phyloP scores from a whole-genome alignment of 37 sponge, comb jelly and placozoan genomes.

The Spongilla lacustris region DNA sequence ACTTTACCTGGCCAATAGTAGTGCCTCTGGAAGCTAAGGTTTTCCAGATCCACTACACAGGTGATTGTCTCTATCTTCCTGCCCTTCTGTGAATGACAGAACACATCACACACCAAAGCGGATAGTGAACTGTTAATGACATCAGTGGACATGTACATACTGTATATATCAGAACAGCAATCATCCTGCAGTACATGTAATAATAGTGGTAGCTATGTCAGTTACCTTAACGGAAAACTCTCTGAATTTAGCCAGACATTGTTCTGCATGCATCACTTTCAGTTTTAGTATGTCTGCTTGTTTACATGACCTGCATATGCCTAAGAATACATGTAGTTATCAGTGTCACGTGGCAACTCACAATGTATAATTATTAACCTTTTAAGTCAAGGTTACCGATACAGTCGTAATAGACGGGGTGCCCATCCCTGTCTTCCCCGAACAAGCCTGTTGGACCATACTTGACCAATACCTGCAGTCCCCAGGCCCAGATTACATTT shows the following conservation, averaged over 20 bases:
- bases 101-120: too few species aligned
- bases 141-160: not conserved
- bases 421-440: conserved; percentile 78
- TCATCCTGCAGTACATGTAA: too few species aligned
- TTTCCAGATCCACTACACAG: conserved; percentile 48
- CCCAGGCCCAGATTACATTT: too few species aligned
- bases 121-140: too few species aligned
- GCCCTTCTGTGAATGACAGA: conserved; percentile 32
- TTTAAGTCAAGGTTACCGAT: conserved; percentile 9
- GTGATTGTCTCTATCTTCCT: conserved; percentile 43
- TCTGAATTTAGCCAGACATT: not conserved
- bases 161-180: not conserved
- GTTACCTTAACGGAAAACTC: conserved; percentile 35
- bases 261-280: conserved; percentile 15
- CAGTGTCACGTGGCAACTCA: not conserved
- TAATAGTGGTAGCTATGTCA: not conserved
- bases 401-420: conserved; percentile 62
- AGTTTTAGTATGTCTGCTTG: conserved; percentile 2
- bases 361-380: not conserved
- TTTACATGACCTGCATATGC: conserved; percentile 14
- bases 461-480: conserved; percentile 44
- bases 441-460: conserved; percentile 57
- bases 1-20: conserved; percentile 65
- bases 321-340: conserved; percentile 11
- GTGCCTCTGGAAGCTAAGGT: conserved; percentile 59